A percentile compares a stretch with the other conserved stretches of the same genome.
phyloP scores from a whole-genome alignment of 2,888 invertebrate genomes.

The Griposia aprilina region DNA sequence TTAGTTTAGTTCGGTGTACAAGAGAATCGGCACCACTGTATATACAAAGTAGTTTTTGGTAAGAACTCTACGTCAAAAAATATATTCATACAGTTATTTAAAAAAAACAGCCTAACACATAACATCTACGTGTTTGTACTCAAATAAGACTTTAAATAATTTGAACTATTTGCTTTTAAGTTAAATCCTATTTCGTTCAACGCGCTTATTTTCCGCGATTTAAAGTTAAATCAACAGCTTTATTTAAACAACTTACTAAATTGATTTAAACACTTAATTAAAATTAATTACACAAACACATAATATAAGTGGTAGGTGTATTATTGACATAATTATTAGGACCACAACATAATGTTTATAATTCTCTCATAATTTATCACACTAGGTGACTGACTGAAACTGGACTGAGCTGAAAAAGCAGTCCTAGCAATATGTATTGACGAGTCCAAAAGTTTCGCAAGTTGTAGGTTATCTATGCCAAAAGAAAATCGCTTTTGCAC shows the following conservation, averaged over 20 bases:
- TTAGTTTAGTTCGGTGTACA: too few species aligned
- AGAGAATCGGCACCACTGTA: too few species aligned
- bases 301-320: not conserved
- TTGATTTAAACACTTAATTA: not conserved
- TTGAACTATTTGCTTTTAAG: constrained; percentile 30
- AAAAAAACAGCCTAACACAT: constrained; percentile 22
- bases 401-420: not conserved
- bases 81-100: constrained; percentile 22
- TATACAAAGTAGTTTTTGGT: not conserved
- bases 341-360: too few species aligned
- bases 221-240: not conserved
- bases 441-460: not conserved
- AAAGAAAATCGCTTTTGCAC: not conserved
- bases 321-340: too few species aligned
- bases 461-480: not conserved
- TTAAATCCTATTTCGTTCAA: constrained; percentile 10
- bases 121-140: constrained; percentile 15
- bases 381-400: not conserved
- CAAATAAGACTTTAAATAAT: constrained; percentile 32
- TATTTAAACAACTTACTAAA: not conserved
- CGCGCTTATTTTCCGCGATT: constrained; percentile 5
- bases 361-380: too few species aligned
- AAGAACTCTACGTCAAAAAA: not conserved
- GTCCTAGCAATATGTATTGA: not conserved
- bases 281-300: not conserved